phyloP scores from a whole-genome alignment of 2,888 invertebrate species.

The Pandemis corylana region DNA sequence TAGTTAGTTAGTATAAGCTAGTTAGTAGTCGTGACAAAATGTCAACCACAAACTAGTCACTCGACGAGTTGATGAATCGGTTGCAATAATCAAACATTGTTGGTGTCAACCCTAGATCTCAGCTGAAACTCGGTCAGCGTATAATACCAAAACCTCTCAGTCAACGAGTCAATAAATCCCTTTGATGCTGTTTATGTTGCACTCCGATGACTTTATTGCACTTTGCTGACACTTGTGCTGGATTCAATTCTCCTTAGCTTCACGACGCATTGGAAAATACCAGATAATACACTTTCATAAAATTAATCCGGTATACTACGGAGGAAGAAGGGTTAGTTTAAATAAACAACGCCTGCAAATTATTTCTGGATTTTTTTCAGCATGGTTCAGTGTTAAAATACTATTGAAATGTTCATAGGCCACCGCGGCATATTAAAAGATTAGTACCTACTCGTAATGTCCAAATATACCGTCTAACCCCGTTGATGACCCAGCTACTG shows the following conservation, averaged over 20 bases:
- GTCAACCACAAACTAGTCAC: too few relatives aligned
- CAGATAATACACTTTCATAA: not conserved
- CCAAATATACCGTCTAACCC: not conserved
- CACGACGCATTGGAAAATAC: not conserved
- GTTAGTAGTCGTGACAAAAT: too few relatives aligned
- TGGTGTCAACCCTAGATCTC: conserved; percentile 46
- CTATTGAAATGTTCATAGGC: too few relatives aligned
- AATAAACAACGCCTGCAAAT: too few relatives aligned
- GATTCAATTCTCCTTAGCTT: not conserved
- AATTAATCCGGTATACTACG: too few relatives aligned
- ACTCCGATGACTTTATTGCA: not conserved
- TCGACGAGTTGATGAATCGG: not conserved
- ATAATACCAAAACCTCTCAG: conserved; percentile 44
- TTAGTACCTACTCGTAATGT: too few relatives aligned
- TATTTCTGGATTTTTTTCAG: too few relatives aligned
- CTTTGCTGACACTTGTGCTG: not conserved
- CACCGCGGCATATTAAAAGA: too few relatives aligned
- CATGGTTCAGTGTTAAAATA: too few relatives aligned
- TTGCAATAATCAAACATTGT: not conserved
- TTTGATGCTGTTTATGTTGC: conserved; percentile 43
- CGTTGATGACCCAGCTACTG: not conserved
- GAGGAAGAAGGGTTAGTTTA: too few relatives aligned
- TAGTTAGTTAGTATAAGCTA: too few relatives aligned
- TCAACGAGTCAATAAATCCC: conserved; percentile 44
- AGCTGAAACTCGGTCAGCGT: conserved; percentile 50